A percentile compares a stretch with the other conserved stretches of the same genome.
Evolutionary conservation across 2,113 vertebrate genomes (phyloP).

Genomic region (Okapia johnstoni): DNA sequence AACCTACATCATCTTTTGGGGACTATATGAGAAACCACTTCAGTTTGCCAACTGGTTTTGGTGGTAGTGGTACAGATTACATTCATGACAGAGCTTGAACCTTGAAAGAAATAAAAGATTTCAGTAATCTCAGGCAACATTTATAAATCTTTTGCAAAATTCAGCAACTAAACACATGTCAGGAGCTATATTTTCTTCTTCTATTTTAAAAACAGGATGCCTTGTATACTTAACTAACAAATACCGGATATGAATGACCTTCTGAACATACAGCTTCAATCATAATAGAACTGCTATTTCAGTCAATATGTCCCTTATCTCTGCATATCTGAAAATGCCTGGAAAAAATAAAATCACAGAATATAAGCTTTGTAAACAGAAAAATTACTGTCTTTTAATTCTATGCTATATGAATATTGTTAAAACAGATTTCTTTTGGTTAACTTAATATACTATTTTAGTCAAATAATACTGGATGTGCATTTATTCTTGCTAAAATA

Average conservation of each 20-base stretch:
- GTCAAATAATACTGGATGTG: neutral
- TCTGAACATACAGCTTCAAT: constrained; percentile 54
- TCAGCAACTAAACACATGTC: neutral
- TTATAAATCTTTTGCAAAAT: neutral
- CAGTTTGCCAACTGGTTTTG: neutral
- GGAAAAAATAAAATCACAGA: constrained; percentile 54
- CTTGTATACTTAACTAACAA: constrained; percentile 56
- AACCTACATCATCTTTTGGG: neutral
- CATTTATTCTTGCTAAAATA: neutral
- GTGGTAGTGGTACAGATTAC: neutral
- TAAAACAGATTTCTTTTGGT: neutral
- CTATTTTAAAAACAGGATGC: constrained; percentile 42
- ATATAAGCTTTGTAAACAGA: constrained; percentile 59
- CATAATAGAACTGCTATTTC: constrained; percentile 47
- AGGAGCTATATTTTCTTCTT: neutral
- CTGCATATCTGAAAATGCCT: constrained; percentile 54
- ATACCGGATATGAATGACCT: neutral
- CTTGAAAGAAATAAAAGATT: neutral
- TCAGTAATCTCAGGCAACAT: neutral
- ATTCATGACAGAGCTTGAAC: neutral
- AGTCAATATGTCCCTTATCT: constrained; percentile 56
- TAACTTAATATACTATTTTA: neutral
- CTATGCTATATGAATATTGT: neutral
- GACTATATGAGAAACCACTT: neutral
- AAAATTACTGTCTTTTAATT: constrained; percentile 58